A percentile compares a stretch with the other conserved stretches of the same genome.
Conservation (phyloP, 1,140 invertebrate species). For the Bicyclus anynana region DNA sequence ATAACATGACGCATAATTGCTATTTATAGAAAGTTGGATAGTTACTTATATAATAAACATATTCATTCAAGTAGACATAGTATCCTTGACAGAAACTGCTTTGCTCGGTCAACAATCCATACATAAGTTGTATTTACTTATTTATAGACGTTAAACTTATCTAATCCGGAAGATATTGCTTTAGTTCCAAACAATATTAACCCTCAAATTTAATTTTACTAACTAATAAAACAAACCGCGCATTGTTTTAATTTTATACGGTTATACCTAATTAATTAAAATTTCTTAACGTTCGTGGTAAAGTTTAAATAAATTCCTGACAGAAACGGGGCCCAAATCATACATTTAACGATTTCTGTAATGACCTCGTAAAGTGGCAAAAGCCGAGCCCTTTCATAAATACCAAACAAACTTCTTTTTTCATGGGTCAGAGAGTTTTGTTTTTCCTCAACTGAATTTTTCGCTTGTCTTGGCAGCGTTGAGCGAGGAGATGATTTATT, state of each 20-base stretch:
- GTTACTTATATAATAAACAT: too few relatives aligned
- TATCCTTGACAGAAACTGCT: too few relatives aligned
- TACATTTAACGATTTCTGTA: slow-evolving; percentile 64
- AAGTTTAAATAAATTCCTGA: slow-evolving; percentile 55
- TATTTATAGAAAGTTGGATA: too few relatives aligned
- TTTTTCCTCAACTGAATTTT: background rate
- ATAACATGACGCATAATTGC: too few relatives aligned
- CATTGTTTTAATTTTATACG: slow-evolving; percentile 37
- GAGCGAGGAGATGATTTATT: background rate
- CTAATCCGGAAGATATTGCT: background rate
- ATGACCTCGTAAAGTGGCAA: slow-evolving; percentile 66
- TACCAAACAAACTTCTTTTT: slow-evolving; percentile 21
- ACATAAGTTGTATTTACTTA: background rate
- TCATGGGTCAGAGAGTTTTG: slow-evolving; percentile 10
- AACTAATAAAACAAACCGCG: slow-evolving; percentile 38
- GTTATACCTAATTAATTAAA: slow-evolving; percentile 59
- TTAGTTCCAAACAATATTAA: background rate
- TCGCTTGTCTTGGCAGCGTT: background rate
- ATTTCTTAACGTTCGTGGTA: slow-evolving; percentile 57
- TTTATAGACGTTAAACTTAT: background rate
- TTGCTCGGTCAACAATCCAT: too few relatives aligned
- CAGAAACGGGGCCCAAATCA: slow-evolving; percentile 57
- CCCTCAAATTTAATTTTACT: slow-evolving; percentile 30
- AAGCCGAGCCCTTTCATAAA: slow-evolving; percentile 31
- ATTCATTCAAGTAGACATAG: too few relatives aligned